Base-by-base conservation (phyloP, 1,140 invertebrate genomes). In the Centruroides sculpturatus region DNA sequence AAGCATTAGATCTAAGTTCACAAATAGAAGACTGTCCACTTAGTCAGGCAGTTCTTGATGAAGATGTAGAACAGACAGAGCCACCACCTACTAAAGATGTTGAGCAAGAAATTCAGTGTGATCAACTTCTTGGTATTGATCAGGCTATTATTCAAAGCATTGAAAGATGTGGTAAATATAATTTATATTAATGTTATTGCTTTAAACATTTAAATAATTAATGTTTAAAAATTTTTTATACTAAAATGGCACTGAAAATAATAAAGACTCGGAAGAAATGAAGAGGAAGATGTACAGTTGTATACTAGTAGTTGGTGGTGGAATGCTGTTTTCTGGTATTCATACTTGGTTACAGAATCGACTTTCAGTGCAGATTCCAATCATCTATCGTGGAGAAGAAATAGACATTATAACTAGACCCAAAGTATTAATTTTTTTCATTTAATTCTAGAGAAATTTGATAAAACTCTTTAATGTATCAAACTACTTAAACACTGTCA, bases 271-370 rank as follows among this genome's bases (percentile, higher is more conserved):
- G 64, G 92, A 94, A 63, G 92, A 98, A 66, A 74, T 94, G 48
- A 94, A 93, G 75, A 78, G 87, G 34, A 91, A 92, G 76, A 93
- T 98, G 90, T 95, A 92, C 69, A 89, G 86, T 58, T 91, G 86
- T 69, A 88, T 98, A 64, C 75, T 98, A 10, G 81, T 97, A 0
- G 89, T 96, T 46, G 74, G 74, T 41, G 89, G 90, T 13, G 88
- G 87, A 13, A 85, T 91, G 69, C 92, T 92, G 74, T 85, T 95
- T 68, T 80, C 84, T 60, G 91, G 91, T 6, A 81, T 93, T 34
- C 81, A 85, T 35, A 83, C 83, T 59, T 96, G 91, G 90, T 75
- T 98, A 3, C 87, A 92, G 69, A 91, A 92, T 69, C 78, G 87
- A 64, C 80, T 97, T 54, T 83, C 84, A 23, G 77, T 88, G 57